A percentile compares a stretch with the other conserved stretches of the same genome.
phyloP scores from a whole-genome alignment of 2,888 invertebrate species.

The Rotaria magnacalcarata region DNA sequence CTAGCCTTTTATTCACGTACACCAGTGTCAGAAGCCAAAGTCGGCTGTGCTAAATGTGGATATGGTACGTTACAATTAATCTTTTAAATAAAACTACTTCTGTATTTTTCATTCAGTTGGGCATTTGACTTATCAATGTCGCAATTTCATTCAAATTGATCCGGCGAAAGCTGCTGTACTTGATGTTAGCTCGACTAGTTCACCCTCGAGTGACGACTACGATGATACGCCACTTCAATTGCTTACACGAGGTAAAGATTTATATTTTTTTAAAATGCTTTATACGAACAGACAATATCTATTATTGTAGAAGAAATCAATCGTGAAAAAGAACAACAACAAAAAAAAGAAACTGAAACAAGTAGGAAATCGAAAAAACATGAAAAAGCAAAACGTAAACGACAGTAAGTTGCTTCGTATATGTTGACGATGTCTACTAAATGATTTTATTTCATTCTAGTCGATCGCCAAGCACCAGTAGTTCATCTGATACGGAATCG shows the following conservation, averaged over 20 bases:
- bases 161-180: constrained; percentile 80
- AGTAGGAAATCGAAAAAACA: neutral
- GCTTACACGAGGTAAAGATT: neutral
- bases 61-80: neutral
- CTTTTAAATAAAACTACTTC: neutral
- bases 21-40: neutral
- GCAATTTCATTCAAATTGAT: constrained; percentile 87
- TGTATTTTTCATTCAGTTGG: constrained; percentile 65
- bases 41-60: constrained; percentile 16
- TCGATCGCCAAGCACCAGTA: neutral
- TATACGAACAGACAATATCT: neutral
- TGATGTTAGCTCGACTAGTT: constrained; percentile 88
- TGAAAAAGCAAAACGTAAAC: neutral
- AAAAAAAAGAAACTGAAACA: neutral
- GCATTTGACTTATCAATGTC: constrained; percentile 87
- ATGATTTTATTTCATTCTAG: neutral
- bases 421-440: too few relatives aligned
- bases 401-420: neutral
- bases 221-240: neutral
- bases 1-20: neutral
- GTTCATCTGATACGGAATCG: neutral
- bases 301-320: neutral
- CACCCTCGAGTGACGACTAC: constrained; percentile 72
- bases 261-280: neutral
- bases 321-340: neutral